Base-by-base conservation (phyloP, 2,888 invertebrate species). In the Cheilosia urbana region DNA sequence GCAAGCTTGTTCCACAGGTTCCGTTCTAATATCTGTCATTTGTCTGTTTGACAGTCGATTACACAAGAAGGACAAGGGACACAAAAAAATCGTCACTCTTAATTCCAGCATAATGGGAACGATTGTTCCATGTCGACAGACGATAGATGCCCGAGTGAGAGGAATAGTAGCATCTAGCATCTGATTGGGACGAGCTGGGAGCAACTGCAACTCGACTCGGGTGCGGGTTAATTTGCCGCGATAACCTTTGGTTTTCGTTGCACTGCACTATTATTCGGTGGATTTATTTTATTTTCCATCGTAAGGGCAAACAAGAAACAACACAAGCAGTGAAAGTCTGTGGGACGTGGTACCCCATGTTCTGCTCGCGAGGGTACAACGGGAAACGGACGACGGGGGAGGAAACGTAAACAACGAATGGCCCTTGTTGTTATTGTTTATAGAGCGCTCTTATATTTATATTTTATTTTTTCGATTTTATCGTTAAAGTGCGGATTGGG, bases 241-340 rank as follows among this genome's bases (percentile, higher is more conserved):
- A 82, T 82, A 82, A 76, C 81, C 76, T 71, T 71, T 76, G 55
- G 49, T 17, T 15, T 42, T 17, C 40, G 55, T 30, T 51, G 72
- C 58, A 47, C 37, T 57, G 79, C 51, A 47, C 45, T 55, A 69
- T 63, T 75, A 69, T 30, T 57, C 58, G 40, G 58, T 40, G 76
- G 81, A 76, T 82, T 82, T 82, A 71, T 81, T 76, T 69, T 75
- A 69, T 75, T 76, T 73, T 78, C 37, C 76, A 62, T 72, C 77
- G 66, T 42, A 66, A 58, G 66, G 68, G 27, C 83, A 73, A 83
- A 83, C 78, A 73, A 15, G 78, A 73, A 83, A 83, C 78, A 73
- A 15, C n/a, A 1, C 6, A 27, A 6, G 2, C 27, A 27, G 27
- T 27, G 27, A 27, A 27, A 27, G 27, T 27, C 27, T 27, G 27